These are phyloP conservation scores for Diabrotica undecimpunctata DNA, from an alignment of 1,140 invertebrate genomes.

Conservation along the genomic window DNA sequence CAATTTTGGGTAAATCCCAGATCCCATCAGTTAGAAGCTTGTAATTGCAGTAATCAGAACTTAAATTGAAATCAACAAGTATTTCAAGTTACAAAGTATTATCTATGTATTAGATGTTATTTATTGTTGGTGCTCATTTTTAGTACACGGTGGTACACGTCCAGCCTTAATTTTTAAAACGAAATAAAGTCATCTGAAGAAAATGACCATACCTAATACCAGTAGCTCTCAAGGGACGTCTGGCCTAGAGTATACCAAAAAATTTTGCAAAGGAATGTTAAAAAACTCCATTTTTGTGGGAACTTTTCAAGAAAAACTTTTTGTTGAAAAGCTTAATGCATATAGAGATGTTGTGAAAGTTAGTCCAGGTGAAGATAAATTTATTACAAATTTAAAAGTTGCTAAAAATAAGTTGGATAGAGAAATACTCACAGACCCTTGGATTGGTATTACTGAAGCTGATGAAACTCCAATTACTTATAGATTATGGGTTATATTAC, in stretches of 20 bases:
- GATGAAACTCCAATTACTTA: conserved; percentile 16
- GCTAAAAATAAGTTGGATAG: conserved; percentile 27
- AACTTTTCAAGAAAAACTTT: conserved; percentile 35
- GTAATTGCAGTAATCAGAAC: no score
- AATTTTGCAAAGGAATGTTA: conserved; percentile 34
- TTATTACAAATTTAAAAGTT: conserved; percentile 31
- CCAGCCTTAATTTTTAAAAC: no score
- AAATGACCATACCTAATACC: conserved; percentile 1
- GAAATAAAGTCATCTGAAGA: neutral
- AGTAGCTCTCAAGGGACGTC: neutral
- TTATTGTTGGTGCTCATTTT: no score
- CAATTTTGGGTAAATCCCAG: no score
- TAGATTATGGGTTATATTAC: conserved; percentile 35
- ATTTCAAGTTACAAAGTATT: no score
- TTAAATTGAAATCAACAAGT: no score
- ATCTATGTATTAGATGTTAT: no score
- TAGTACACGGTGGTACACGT: no score
- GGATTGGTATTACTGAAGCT: conserved; percentile 37
- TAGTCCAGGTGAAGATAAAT: conserved; percentile 26
- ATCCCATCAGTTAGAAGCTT: no score
- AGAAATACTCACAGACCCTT: conserved; percentile 20
- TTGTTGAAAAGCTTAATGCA: conserved; percentile 30
- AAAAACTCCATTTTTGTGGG: conserved; percentile 36
- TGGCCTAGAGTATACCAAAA: conserved; percentile 23
- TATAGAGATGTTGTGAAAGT: conserved; percentile 37